Conservation (phyloP, 2,113 vertebrate species). For the Hippopotamus amphibius region DNA sequence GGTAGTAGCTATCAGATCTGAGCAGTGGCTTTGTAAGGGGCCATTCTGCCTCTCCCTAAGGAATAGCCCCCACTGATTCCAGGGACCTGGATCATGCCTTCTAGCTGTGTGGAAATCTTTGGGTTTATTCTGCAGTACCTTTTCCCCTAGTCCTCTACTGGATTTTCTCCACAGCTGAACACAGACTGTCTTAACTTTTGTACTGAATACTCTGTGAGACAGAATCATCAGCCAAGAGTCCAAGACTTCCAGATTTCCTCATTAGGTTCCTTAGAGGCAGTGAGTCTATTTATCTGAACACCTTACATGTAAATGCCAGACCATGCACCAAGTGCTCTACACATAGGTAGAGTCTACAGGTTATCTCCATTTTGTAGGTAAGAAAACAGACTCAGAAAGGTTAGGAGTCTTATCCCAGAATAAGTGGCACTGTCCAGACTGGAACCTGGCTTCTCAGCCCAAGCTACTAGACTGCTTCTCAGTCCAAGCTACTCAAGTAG, state of each 20-base stretch:
- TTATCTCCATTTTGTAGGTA: constrained; percentile 26
- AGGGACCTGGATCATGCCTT: background rate
- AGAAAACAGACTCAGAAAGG: constrained; percentile 45
- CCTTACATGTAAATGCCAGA: background rate
- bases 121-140: background rate
- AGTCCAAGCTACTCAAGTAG: background rate
- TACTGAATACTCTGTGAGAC: background rate
- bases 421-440: background rate
- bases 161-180: constrained; percentile 26
- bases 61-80: background rate
- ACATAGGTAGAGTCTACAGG: background rate
- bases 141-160: background rate
- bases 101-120: background rate
- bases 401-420: constrained; percentile 18
- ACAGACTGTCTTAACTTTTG: constrained; percentile 6
- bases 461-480: background rate
- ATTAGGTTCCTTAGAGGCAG: background rate
- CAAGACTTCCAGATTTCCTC: background rate
- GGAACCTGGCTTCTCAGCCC: background rate
- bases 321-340: background rate
- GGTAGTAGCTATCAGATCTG: background rate
- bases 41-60: background rate
- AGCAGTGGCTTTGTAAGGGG: background rate
- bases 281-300: background rate
- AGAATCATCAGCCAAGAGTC: background rate